Conservation (phyloP, 2,113 vertebrate genomes). For the Ahaetulla prasina region DNA sequence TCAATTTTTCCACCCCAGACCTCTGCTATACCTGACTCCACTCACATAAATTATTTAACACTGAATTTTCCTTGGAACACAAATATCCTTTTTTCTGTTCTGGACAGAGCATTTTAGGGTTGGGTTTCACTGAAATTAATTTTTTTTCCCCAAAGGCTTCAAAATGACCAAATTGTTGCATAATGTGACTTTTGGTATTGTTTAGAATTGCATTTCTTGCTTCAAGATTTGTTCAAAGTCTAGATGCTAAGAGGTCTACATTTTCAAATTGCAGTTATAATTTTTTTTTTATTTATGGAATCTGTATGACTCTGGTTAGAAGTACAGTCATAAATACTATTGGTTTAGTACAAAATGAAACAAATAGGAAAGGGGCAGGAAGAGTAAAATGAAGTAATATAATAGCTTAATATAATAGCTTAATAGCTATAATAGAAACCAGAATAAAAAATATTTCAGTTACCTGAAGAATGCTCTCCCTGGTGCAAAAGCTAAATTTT, state of each 20-base stretch:
- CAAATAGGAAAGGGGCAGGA: background rate
- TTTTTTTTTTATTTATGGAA: background rate
- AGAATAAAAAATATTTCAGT: conserved; percentile 1
- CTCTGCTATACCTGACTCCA: background rate
- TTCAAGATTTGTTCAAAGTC: background rate
- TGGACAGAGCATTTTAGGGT: background rate
- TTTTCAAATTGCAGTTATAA: background rate
- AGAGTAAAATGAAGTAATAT: background rate
- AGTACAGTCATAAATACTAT: background rate
- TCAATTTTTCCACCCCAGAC: background rate
- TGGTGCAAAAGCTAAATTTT: conserved; percentile 72
- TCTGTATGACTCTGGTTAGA: background rate
- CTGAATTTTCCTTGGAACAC: background rate
- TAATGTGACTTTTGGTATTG: background rate
- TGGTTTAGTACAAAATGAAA: background rate
- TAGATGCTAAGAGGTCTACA: background rate
- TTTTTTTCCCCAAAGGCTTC: background rate
- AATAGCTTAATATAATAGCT: background rate
- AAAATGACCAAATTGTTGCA: background rate
- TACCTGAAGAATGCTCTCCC: conserved; percentile 67
- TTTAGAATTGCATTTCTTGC: background rate
- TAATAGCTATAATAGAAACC: too few relatives aligned
- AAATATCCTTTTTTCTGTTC: background rate
- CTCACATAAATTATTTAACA: background rate
- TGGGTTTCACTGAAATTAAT: too few relatives aligned